Conservation (phyloP, 1,140 invertebrate species). For the Aphaenogaster floridana region DNA sequence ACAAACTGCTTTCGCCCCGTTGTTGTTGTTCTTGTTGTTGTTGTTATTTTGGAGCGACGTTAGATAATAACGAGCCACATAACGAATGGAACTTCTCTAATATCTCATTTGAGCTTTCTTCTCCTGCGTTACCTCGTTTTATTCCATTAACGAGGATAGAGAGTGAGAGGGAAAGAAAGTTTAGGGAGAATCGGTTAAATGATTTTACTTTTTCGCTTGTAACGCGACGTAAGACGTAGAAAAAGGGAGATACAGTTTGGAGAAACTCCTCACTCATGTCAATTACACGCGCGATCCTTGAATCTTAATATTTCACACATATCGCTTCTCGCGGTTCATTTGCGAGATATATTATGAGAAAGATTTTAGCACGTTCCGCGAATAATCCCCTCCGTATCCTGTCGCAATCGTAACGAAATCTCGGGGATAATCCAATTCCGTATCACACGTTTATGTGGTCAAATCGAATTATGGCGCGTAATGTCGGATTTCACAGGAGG, state of each 20-base stretch:
- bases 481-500: constrained; percentile 16
- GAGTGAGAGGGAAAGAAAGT: background rate
- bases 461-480: constrained; percentile 28
- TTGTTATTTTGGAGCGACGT: constrained; percentile 43
- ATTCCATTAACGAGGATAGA: background rate
- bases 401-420: constrained; percentile 42
- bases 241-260: background rate
- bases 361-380: constrained; percentile 31
- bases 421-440: constrained; percentile 35
- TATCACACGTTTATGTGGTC: constrained; percentile 20
- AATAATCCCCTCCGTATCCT: constrained; percentile 29
- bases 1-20: constrained; percentile 26
- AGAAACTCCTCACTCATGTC: background rate
- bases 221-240: background rate
- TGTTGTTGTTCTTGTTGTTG: constrained; percentile 30
- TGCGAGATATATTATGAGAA: background rate
- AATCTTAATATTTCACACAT: constrained; percentile 40
- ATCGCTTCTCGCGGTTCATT: background rate
- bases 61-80: constrained; percentile 45
- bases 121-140: background rate
- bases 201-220: background rate
- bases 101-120: constrained; percentile 19
- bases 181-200: background rate
- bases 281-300: background rate
- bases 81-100: constrained; percentile 28